Conservation (phyloP, 2,888 invertebrate species). For the Drosophila nigritarsus region DNA sequence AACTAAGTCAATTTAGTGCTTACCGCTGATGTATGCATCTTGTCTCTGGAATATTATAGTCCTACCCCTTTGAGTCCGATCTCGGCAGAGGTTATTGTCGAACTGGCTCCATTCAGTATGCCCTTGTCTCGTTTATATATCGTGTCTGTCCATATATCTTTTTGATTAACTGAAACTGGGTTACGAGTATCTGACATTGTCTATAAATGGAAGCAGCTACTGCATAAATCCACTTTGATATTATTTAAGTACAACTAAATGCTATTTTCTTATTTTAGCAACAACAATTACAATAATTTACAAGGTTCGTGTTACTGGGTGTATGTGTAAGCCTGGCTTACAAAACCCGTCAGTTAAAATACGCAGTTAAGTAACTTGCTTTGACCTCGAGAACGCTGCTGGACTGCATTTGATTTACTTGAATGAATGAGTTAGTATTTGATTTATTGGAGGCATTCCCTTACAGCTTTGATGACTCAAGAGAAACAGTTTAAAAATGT, state of each 20-base stretch:
- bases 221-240: conserved; percentile 66
- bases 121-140: conserved; percentile 70
- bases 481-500: neutral
- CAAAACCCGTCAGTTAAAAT: conserved; percentile 35
- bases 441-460: neutral
- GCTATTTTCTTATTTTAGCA: conserved; percentile 10
- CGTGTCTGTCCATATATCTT: neutral
- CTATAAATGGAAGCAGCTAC: conserved; percentile 71
- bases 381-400: conserved; percentile 3
- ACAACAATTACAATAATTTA: conserved; percentile 47
- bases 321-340: conserved; percentile 22
- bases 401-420: conserved; percentile 7
- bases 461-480: conserved; percentile 4
- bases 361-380: conserved; percentile 36
- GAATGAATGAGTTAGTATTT: conserved; percentile 25
- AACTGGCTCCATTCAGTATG: conserved; percentile 58
- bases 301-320: conserved; percentile 48
- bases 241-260: conserved; percentile 61
- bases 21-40: conserved; percentile 55
- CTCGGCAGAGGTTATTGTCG: conserved; percentile 31
- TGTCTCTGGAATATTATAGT: conserved; percentile 3
- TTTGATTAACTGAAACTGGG: conserved; percentile 53
- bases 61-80: conserved; percentile 37
- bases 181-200: conserved; percentile 38
- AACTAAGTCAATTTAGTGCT: conserved; percentile 31